phyloP scores from a whole-genome alignment of 2,888 invertebrate genomes.

The Anodontia alba region DNA sequence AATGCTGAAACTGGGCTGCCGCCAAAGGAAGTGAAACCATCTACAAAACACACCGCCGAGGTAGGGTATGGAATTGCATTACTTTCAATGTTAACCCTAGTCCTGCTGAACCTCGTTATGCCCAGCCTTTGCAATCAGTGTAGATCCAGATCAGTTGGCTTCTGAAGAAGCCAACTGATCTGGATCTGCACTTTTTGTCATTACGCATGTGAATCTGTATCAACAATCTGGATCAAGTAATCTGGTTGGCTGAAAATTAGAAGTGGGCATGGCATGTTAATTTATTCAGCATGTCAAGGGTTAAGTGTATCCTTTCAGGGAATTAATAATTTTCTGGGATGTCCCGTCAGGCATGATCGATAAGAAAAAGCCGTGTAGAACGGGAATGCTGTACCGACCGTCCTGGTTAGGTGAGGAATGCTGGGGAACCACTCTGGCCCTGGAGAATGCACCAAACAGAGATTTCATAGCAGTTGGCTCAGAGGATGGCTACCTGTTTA shows the following conservation, averaged over 20 bases:
- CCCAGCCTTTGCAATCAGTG: too few relatives aligned
- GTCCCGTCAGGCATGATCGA: conserved; percentile 78
- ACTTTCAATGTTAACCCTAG: too few relatives aligned
- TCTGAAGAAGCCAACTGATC: too few relatives aligned
- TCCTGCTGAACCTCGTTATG: too few relatives aligned
- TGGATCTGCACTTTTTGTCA: too few relatives aligned
- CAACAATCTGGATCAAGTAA: too few relatives aligned
- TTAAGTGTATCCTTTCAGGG: conserved; percentile 47
- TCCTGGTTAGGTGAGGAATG: conserved; percentile 64
- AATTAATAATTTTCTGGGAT: conserved; percentile 75
- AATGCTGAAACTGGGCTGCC: conserved; percentile 69
- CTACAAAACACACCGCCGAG: conserved; percentile 67
- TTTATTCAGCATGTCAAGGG: too few relatives aligned
- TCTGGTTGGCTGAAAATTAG: too few relatives aligned
- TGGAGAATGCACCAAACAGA: conserved; percentile 57
- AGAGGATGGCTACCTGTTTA: conserved; percentile 76
- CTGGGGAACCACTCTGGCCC: conserved; percentile 60
- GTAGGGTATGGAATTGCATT: conserved; percentile 43
- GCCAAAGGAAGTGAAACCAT: conserved; percentile 62
- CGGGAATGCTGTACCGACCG: conserved; percentile 73
- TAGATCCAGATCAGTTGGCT: too few relatives aligned
- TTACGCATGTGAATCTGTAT: too few relatives aligned
- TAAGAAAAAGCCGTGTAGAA: conserved; percentile 41
- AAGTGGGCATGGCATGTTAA: too few relatives aligned
- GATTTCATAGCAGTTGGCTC: conserved; percentile 70